Base-by-base conservation (phyloP, 2,888 invertebrate species). In the Caenorhabditis virilis region DNA sequence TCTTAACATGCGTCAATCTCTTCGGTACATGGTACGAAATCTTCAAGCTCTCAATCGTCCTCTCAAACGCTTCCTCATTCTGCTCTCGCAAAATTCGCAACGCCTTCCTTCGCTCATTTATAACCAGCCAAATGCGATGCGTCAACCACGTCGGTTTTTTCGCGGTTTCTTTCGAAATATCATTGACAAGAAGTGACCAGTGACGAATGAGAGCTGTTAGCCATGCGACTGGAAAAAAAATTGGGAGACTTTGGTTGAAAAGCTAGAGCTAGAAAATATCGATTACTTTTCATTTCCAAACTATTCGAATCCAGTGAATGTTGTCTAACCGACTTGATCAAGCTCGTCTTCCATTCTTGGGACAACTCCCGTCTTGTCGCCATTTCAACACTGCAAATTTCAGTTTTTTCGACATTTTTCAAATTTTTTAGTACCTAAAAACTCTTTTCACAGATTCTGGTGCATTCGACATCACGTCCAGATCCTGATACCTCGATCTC, bases 11-110 rank as follows among this genome's bases (percentile, higher is more conserved):
- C 23, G 71, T 68, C 30, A 74, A 74, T 47, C 69, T 74, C 49
- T 78, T 78, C 23, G 74, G 78, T 15, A 82, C 77, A 43, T 78
- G 78, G 53, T 78, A 82, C 15, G 82, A 77, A 49, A 82, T 79
- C 50, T 79, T 74, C 23, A 82, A 66, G 15, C 67, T 70, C n/a
- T 62, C 43, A 22, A 82, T 68, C 0, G 65, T 58, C 13, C 61
- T 47, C 20, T 77, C 74, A 41, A 79, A 79, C 2, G 72, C 69
- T 15, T 51, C 60, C 16, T 61, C 52, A 48, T 78, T 67, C n/a
- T 68, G 65, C 45, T 74, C 75, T 18, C 72, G 58, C 11, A 80
- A 61, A 35, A 63, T 63, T 20, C 77, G 55, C 20, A 80, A 65
- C 57, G 74, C 49, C 52, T 78, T 78, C 16, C 79, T 57, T 6